Conservation (phyloP, 2,797 vertebrate genomes). For the Knipowitschia caucasica region DNA sequence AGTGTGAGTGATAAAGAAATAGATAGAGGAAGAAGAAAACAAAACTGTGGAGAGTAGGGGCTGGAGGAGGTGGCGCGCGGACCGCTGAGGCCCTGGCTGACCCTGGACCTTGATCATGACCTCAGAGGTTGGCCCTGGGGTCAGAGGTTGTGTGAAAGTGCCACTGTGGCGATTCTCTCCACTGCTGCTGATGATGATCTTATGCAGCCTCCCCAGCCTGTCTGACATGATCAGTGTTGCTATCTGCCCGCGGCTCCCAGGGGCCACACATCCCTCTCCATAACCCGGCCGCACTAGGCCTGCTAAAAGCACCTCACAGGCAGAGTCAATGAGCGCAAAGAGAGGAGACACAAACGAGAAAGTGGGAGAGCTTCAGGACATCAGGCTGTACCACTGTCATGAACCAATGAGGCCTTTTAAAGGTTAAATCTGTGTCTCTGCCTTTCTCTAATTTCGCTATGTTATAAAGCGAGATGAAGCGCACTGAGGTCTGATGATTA, state of each 20-base stretch:
- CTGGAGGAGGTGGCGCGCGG: constrained; percentile 39
- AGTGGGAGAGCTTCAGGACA: constrained; percentile 56
- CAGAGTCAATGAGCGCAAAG: constrained; percentile 60
- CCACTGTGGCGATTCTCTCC: constrained; percentile 69
- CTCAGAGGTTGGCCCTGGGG: constrained; percentile 59
- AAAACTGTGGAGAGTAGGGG: constrained; percentile 8
- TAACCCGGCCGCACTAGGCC: constrained; percentile 57
- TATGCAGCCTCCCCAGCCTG: constrained; percentile 72
- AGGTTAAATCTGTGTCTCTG: constrained; percentile 13
- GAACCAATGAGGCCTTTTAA: constrained; percentile 1
- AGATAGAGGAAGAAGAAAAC: constrained; percentile 47
- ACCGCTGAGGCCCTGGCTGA: constrained; percentile 65
- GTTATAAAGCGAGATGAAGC: constrained; percentile 35
- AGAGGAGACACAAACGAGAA: constrained; percentile 50
- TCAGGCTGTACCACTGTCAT: constrained; percentile 29
- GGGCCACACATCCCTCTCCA: constrained; percentile 64
- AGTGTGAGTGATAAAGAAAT: constrained; percentile 53
- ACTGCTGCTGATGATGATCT: constrained; percentile 70
- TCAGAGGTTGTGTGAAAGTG: constrained; percentile 81
- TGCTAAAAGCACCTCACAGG: constrained; percentile 69
- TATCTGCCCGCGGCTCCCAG: constrained; percentile 59
- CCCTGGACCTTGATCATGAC: constrained; percentile 77
- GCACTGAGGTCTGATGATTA: constrained; percentile 29
- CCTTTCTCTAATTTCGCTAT: constrained; percentile 45
- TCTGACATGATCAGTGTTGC: constrained; percentile 72